Evolutionary conservation across 2,113 vertebrate genomes (phyloP).

Genomic region (Cinclus cinclus): DNA sequence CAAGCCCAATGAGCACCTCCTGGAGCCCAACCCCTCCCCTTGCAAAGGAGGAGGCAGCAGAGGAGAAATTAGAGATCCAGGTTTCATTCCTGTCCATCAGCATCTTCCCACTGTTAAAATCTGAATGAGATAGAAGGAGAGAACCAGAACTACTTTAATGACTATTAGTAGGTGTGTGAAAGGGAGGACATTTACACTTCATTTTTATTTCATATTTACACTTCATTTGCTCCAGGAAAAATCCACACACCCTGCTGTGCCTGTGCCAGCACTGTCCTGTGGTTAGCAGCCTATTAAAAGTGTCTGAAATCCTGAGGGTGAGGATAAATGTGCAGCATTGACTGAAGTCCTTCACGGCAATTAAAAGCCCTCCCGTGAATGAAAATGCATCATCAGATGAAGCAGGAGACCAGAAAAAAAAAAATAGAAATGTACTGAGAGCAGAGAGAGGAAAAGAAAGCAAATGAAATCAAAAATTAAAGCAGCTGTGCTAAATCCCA

Average conservation of each 20-base stretch:
- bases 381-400: background rate
- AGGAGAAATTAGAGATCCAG: conserved; percentile 47
- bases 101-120: conserved; percentile 31
- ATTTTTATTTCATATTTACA: background rate
- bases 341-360: background rate
- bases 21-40: conserved; percentile 15
- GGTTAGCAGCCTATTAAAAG: background rate
- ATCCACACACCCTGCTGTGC: background rate
- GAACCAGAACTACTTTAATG: background rate
- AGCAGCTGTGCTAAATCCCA: background rate
- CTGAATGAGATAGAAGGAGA: background rate
- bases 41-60: conserved; percentile 18
- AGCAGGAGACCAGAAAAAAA: background rate
- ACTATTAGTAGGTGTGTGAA: background rate
- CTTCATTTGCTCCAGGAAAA: background rate
- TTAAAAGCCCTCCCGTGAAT: background rate
- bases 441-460: background rate
- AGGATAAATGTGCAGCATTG: background rate
- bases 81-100: conserved; percentile 45
- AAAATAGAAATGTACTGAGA: background rate
- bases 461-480: background rate
- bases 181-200: background rate
- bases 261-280: background rate
- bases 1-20: conserved; percentile 48
- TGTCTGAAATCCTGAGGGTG: background rate